phyloP scores from a whole-genome alignment of 2,888 invertebrate genomes.

The Melitaea athalia region DNA sequence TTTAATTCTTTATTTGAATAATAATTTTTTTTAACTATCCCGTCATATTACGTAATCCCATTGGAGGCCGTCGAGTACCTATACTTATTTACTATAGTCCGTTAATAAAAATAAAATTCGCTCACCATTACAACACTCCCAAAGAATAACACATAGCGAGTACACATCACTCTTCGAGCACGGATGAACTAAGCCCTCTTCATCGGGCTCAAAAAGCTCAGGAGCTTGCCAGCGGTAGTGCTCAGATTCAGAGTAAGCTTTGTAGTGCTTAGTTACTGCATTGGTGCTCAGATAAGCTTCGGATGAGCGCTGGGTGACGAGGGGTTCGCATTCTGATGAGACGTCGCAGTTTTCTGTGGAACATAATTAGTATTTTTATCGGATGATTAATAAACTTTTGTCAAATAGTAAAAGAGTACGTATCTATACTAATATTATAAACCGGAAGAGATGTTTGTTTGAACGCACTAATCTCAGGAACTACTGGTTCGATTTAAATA shows the following conservation, averaged over 20 bases:
- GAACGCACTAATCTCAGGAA: too few relatives aligned
- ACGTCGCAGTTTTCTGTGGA: slow-evolving; percentile 53
- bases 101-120: background rate
- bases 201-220: slow-evolving; percentile 66
- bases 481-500: too few relatives aligned
- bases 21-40: too few relatives aligned
- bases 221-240: slow-evolving; percentile 74
- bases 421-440: too few relatives aligned
- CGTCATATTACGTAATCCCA: too few relatives aligned
- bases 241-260: slow-evolving; percentile 51
- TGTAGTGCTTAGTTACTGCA: slow-evolving; percentile 57
- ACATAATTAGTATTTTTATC: slow-evolving; percentile 11
- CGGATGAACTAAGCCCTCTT: slow-evolving; percentile 59
- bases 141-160: slow-evolving; percentile 66
- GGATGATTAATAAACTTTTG: too few relatives aligned
- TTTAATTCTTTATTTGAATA: too few relatives aligned
- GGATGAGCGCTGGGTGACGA: slow-evolving; percentile 62
- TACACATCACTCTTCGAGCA: slow-evolving; percentile 72
- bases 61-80: too few relatives aligned
- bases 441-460: too few relatives aligned
- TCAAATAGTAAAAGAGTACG: too few relatives aligned
- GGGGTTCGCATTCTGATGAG: slow-evolving; percentile 59
- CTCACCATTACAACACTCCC: slow-evolving; percentile 77
- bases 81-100: background rate
- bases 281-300: slow-evolving; percentile 58